Evolutionary conservation across 1,140 invertebrate species (phyloP).

Genomic region (Hyposmocoma kahamanoa): DNA sequence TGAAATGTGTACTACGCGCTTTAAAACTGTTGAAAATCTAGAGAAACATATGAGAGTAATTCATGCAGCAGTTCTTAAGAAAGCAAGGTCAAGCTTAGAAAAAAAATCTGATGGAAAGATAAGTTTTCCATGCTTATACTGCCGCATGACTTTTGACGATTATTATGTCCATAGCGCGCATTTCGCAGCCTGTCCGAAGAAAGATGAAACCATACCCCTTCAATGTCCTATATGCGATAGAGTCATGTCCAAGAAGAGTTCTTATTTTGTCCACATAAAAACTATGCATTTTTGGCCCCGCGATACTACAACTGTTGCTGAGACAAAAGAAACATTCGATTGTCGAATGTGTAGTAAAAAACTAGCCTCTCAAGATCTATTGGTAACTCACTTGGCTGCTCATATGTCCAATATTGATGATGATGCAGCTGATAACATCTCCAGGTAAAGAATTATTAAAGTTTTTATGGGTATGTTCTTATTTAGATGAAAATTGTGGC

Average conservation of each 20-base stretch:
- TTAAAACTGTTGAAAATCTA: slow-evolving; percentile 46
- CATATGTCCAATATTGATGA: slow-evolving; percentile 60
- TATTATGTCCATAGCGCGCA: slow-evolving; percentile 41
- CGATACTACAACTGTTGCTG: slow-evolving; percentile 2
- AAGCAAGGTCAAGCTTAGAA: background rate
- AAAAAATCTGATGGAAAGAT: slow-evolving; percentile 16
- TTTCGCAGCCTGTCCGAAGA: slow-evolving; percentile 36
- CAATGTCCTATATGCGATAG: slow-evolving; percentile 45
- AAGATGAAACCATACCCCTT: slow-evolving; percentile 18
- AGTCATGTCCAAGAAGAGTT: slow-evolving; percentile 22
- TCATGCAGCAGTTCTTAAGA: slow-evolving; percentile 46
- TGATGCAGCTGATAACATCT: slow-evolving; percentile 17
- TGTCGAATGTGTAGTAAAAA: slow-evolving; percentile 57
- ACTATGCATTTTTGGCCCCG: slow-evolving; percentile 19
- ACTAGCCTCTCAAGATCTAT: slow-evolving; percentile 40
- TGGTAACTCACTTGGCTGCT: slow-evolving; percentile 57
- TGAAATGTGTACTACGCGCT: slow-evolving; percentile 41
- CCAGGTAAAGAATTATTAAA: background rate
- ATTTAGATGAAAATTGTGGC: no score
- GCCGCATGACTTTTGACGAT: slow-evolving; percentile 37
- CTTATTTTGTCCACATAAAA: slow-evolving; percentile 47
- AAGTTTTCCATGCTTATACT: slow-evolving; percentile 47
- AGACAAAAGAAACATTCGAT: slow-evolving; percentile 19
- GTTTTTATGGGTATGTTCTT: no score
- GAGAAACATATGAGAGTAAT: slow-evolving; percentile 51